These are phyloP conservation scores for Prinia subflava DNA, from an alignment of 2,113 vertebrate species.

Conservation along the genomic window DNA sequence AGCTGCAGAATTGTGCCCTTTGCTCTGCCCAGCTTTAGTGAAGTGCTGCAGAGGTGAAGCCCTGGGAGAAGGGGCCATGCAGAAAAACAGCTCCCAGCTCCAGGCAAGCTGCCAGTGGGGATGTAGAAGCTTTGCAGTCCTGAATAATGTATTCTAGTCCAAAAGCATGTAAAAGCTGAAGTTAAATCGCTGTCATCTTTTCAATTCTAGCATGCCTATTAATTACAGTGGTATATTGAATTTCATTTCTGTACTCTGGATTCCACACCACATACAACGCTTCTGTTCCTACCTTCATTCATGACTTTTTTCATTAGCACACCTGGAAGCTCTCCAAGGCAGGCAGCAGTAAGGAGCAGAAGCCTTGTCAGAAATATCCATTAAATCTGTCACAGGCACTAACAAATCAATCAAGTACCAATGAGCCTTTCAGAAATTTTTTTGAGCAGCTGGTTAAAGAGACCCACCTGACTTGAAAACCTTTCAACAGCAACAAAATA, in stretches of 20 bases:
- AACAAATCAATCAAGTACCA: slow-evolving; percentile 64
- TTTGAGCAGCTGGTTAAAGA: slow-evolving; percentile 34
- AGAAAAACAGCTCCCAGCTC: not conserved
- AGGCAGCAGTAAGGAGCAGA: slow-evolving; percentile 28
- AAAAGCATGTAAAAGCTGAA: not conserved
- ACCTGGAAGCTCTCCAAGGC: slow-evolving; percentile 58
- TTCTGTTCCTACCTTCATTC: not conserved
- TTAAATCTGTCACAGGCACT: slow-evolving; percentile 49
- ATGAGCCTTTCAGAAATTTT: slow-evolving; percentile 27
- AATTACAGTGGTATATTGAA: not conserved
- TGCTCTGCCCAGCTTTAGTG: not conserved
- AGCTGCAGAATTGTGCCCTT: not conserved
- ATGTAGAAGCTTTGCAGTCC: not conserved
- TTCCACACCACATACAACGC: not conserved
- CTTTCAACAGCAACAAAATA: not conserved
- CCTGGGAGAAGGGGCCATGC: not conserved
- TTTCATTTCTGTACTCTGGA: not conserved
- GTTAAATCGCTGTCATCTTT: not conserved
- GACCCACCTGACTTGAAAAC: not conserved
- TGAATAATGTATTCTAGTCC: not conserved
- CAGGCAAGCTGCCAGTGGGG: not conserved
- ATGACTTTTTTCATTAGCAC: slow-evolving; percentile 37
- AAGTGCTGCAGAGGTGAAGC: not conserved
- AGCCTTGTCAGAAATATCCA: slow-evolving; percentile 61
- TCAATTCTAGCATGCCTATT: not conserved